These are phyloP conservation scores for Folsomia manolachei DNA, from an alignment of 2,888 invertebrate species.

Conservation along the genomic window DNA sequence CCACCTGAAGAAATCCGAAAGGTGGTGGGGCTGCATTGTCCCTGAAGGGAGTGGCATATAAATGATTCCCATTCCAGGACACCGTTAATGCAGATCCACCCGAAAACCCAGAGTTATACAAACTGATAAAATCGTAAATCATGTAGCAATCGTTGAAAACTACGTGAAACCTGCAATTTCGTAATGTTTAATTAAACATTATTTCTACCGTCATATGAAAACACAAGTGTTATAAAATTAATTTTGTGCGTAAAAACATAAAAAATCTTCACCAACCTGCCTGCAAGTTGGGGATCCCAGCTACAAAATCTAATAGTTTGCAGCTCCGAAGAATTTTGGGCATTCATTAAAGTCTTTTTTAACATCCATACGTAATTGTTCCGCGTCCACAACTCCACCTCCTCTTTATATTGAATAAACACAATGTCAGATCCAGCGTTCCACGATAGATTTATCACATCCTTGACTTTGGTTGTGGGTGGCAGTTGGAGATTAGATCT, in stretches of 20 bases:
- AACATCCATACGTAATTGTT: slow-evolving; percentile 50
- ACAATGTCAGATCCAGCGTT: slow-evolving; percentile 44
- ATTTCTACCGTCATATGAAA: too few species aligned
- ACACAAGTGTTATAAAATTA: too few species aligned
- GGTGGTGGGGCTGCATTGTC: slow-evolving; percentile 49
- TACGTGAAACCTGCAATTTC: slow-evolving; percentile 36
- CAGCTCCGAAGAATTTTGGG: slow-evolving; percentile 12
- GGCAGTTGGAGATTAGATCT: slow-evolving; percentile 36
- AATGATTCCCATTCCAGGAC: slow-evolving; percentile 41
- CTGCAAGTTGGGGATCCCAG: slow-evolving; percentile 37
- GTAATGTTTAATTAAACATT: too few species aligned
- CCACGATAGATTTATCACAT: slow-evolving; percentile 35
- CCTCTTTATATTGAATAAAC: slow-evolving; percentile 26
- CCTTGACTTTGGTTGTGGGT: slow-evolving; percentile 10
- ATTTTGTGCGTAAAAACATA: too few species aligned
- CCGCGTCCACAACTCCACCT: slow-evolving; percentile 46
- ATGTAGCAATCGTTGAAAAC: slow-evolving; percentile 29
- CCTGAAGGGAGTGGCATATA: slow-evolving; percentile 45
- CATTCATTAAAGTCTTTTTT: slow-evolving; percentile 31
- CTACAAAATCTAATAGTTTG: neutral
- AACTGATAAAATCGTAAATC: slow-evolving; percentile 37
- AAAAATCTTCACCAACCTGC: too few species aligned
- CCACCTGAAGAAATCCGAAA: slow-evolving; percentile 40
- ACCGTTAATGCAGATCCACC: slow-evolving; percentile 43
- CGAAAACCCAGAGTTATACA: slow-evolving; percentile 35